A percentile compares a stretch with the other conserved stretches of the same genome.
phyloP scores from a whole-genome alignment of 1,140 invertebrate genomes.

The Aphaenogaster floridana region DNA sequence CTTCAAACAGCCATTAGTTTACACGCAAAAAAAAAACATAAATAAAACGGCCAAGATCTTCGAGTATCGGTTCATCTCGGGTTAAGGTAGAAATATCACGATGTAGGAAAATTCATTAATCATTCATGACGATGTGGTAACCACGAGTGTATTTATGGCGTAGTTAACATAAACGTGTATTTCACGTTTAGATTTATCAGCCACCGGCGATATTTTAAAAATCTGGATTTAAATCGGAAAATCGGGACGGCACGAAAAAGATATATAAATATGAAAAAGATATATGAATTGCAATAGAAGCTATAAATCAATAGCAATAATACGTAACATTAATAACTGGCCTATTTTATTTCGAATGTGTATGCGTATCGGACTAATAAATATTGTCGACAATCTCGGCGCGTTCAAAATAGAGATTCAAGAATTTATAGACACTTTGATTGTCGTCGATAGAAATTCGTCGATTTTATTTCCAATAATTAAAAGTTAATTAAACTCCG shows the following conservation, averaged over 20 bases:
- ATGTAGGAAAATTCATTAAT: conserved; percentile 51
- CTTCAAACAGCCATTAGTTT: conserved; percentile 19
- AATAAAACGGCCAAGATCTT: conserved; percentile 21
- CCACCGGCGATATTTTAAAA: background rate
- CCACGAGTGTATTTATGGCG: conserved; percentile 3
- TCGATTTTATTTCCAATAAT: conserved; percentile 10
- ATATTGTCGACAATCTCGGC: background rate
- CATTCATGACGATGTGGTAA: conserved; percentile 37
- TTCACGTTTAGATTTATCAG: background rate
- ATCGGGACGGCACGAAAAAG: background rate
- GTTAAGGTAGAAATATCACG: conserved; percentile 30
- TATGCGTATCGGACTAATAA: background rate
- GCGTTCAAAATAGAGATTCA: background rate
- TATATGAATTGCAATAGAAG: background rate
- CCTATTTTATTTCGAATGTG: background rate
- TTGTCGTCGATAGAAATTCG: background rate
- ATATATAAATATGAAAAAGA: background rate
- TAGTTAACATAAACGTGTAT: conserved; percentile 41
- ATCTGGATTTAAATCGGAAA: background rate
- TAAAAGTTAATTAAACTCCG: conserved; percentile 36
- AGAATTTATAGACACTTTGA: background rate
- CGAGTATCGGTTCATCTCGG: conserved; percentile 31
- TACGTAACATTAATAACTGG: conserved; percentile 26
- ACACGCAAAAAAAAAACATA: background rate
- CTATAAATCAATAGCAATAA: background rate